Conservation (phyloP, 2,888 invertebrate genomes). For the Alloscopus bannaensis region DNA sequence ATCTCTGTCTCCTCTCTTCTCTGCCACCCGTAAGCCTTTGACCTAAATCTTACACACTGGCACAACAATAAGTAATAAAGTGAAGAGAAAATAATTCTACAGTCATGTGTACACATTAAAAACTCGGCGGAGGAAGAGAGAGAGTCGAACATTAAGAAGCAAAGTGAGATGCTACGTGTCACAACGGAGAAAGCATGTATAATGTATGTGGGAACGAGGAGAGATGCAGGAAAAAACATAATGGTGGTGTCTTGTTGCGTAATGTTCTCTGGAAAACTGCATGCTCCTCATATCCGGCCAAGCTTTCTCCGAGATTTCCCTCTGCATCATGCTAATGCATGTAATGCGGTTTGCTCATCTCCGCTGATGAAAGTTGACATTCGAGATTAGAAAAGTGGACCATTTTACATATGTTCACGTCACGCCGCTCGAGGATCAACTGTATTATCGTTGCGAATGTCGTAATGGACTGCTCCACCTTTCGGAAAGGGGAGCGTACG, state of each 20-base stretch:
- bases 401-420: neutral
- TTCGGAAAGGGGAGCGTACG: too few relatives aligned
- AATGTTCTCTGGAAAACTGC: neutral
- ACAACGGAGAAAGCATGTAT: too few relatives aligned
- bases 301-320: constrained; percentile 3
- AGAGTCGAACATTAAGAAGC: too few relatives aligned
- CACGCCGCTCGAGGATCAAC: too few relatives aligned
- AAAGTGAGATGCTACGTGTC: too few relatives aligned
- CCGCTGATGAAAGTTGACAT: constrained; percentile 28
- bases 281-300: neutral
- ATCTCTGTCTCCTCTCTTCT: neutral
- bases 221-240: too few relatives aligned
- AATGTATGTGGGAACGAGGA: too few relatives aligned
- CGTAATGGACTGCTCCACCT: too few relatives aligned
- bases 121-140: neutral
- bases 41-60: constrained; percentile 14
- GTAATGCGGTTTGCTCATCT: constrained; percentile 24
- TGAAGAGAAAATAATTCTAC: constrained; percentile 17
- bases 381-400: constrained; percentile 19
- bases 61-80: constrained; percentile 35
- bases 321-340: constrained; percentile 18
- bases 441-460: too few relatives aligned
- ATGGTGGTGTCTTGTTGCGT: neutral
- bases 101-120: neutral
- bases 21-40: constrained; percentile 43